These are phyloP conservation scores for Nemotelus nigrinus DNA, from an alignment of 2,888 invertebrate genomes.

Conservation along the genomic window DNA sequence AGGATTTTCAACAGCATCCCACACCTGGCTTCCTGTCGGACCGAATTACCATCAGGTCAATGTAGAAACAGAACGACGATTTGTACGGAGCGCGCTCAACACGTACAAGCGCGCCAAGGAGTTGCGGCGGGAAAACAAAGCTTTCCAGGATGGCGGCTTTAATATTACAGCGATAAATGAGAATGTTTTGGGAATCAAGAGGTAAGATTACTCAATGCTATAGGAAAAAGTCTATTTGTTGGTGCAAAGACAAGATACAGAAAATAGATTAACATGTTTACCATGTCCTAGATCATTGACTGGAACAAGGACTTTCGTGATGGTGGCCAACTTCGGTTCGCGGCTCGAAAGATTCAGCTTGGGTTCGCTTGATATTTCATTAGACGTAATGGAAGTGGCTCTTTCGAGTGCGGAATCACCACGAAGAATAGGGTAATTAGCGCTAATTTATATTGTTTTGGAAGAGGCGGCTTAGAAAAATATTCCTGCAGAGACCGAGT, in stretches of 20 bases:
- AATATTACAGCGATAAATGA: conserved; percentile 67
- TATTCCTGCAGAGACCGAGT: conserved; percentile 11
- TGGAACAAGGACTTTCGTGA: neutral
- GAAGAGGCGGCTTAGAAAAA: neutral
- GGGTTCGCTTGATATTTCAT: neutral
- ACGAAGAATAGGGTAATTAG: neutral
- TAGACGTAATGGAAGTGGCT: conserved; percentile 2
- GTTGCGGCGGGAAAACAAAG: conserved; percentile 61
- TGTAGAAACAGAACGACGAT: conserved; percentile 66
- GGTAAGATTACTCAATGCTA: conserved; percentile 54
- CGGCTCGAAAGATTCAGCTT: neutral
- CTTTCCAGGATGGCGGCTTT: conserved; percentile 68
- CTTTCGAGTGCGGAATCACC: neutral
- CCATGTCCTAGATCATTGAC: neutral
- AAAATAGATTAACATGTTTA: neutral
- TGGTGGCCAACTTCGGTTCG: conserved; percentile 15
- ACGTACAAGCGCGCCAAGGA: conserved; percentile 69
- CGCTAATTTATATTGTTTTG: conserved; percentile 4
- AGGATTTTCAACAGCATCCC: conserved; percentile 59
- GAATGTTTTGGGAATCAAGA: conserved; percentile 66
- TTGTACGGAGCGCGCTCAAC: conserved; percentile 64
- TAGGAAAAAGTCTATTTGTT: too few species aligned
- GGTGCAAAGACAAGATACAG: too few species aligned
- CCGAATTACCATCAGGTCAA: conserved; percentile 71
- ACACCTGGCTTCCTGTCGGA: conserved; percentile 65